Evolutionary conservation across 92 coral and sea anemone species (phyloP).

Genomic region (Zoanthus sociatus): DNA sequence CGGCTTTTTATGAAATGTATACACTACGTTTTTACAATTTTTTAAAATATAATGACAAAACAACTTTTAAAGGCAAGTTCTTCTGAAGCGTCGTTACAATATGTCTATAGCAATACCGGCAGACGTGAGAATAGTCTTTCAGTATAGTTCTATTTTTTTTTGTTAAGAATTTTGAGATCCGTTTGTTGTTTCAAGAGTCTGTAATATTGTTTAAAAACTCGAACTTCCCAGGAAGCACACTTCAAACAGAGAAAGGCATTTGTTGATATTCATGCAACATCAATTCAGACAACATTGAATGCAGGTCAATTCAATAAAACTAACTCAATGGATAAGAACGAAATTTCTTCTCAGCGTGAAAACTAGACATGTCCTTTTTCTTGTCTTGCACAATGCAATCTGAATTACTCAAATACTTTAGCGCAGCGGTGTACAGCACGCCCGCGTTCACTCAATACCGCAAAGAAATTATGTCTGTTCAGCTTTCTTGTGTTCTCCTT

Average conservation of each 20-base stretch:
- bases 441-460: conserved; percentile 11
- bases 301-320: background rate
- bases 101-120: background rate
- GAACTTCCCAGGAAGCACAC: background rate
- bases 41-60: background rate
- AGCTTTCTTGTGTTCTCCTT: background rate
- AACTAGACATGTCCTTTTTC: conserved; percentile 12
- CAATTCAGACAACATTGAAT: background rate
- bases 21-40: too few species aligned
- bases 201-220: background rate
- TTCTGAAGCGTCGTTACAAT: background rate
- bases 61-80: too few species aligned
- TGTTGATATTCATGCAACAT: too few species aligned
- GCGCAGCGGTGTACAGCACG: conserved; percentile 42
- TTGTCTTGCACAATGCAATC: conserved; percentile 27
- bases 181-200: background rate
- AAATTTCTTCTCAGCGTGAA: conserved; percentile 45
- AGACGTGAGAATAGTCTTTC: background rate
- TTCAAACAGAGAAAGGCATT: background rate
- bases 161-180: background rate
- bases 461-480: conserved; percentile 3
- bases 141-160: background rate
- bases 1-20: too few species aligned
- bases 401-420: conserved; percentile 44
- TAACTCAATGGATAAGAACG: conserved; percentile 9